These are phyloP conservation scores for Calliopum simillimum DNA, from an alignment of 2,888 invertebrate genomes.

Conservation along the genomic window DNA sequence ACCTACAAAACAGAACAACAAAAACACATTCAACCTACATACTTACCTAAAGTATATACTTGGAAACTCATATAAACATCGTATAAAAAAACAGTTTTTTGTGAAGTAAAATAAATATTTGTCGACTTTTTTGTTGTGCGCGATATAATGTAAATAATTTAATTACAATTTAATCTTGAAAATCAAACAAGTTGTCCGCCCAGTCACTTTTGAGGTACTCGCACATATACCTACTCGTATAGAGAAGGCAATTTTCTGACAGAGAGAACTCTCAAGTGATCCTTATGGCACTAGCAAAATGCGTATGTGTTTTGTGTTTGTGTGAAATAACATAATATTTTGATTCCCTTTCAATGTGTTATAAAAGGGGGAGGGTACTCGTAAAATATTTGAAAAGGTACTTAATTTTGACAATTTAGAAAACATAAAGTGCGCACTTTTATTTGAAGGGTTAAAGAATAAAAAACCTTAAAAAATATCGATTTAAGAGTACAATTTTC, in stretches of 20 bases:
- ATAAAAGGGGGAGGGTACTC: not conserved
- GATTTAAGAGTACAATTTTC: no score
- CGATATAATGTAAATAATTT: conserved; percentile 38
- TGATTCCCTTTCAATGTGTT: not conserved
- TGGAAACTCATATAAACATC: no score
- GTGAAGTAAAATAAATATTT: not conserved
- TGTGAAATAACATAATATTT: not conserved
- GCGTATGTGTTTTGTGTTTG: not conserved
- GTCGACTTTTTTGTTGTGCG: conserved; percentile 9
- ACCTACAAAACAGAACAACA: not conserved
- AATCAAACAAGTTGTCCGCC: conserved; percentile 37
- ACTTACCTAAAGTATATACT: no score
- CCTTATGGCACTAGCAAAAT: not conserved
- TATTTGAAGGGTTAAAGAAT: no score
- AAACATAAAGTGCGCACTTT: not conserved
- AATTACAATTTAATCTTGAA: conserved; percentile 38
- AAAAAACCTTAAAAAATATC: no score
- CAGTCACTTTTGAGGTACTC: not conserved
- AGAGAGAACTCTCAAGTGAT: not conserved
- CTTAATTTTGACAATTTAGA: conserved; percentile 1
- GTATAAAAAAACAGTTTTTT: not conserved
- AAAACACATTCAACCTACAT: not conserved
- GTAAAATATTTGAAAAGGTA: no score
- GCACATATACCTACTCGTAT: not conserved
- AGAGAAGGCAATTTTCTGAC: not conserved